Conservation (phyloP, 2,888 invertebrate species). For the Paralinhomoeus sp. region DNA sequence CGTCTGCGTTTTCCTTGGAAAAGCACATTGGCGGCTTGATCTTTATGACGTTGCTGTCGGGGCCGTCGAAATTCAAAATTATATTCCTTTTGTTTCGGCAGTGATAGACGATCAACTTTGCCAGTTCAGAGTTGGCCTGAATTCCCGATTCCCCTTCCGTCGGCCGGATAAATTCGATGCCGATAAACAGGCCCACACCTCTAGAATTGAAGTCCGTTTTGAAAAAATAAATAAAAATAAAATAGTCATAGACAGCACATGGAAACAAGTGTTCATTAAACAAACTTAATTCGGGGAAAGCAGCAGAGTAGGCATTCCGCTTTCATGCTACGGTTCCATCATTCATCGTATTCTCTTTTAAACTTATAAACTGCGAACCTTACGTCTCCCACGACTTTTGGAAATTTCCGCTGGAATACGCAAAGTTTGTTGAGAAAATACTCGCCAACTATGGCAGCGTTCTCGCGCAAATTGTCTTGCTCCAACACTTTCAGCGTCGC, state of each 20-base stretch:
- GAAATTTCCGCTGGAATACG: constrained; percentile 46
- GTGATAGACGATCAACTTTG: no score
- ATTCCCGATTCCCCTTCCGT: no score
- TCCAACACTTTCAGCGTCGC: constrained; percentile 81
- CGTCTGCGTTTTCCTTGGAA: constrained; percentile 27
- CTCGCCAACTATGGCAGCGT: constrained; percentile 57
- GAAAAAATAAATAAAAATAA: constrained; percentile 4
- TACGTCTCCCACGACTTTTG: constrained; percentile 42
- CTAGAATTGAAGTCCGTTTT: no score
- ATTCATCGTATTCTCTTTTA: no score
- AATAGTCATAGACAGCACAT: no score
- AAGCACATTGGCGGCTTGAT: constrained; percentile 34
- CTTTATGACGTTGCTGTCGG: constrained; percentile 32
- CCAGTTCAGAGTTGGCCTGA: no score
- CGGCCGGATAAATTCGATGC: constrained; percentile 80
- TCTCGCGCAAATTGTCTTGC: constrained; percentile 55
- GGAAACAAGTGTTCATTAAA: no score
- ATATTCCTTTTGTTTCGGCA: no score
- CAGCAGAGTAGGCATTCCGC: no score
- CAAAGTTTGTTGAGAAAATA: constrained; percentile 43
- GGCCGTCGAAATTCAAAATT: constrained; percentile 32
- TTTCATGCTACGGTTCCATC: no score
- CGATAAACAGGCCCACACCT: constrained; percentile 73
- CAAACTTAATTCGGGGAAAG: no score
- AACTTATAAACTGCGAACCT: no score